These are phyloP conservation scores for Augochlorella aurata DNA, from an alignment of 2,888 invertebrate species.

Conservation along the genomic window DNA sequence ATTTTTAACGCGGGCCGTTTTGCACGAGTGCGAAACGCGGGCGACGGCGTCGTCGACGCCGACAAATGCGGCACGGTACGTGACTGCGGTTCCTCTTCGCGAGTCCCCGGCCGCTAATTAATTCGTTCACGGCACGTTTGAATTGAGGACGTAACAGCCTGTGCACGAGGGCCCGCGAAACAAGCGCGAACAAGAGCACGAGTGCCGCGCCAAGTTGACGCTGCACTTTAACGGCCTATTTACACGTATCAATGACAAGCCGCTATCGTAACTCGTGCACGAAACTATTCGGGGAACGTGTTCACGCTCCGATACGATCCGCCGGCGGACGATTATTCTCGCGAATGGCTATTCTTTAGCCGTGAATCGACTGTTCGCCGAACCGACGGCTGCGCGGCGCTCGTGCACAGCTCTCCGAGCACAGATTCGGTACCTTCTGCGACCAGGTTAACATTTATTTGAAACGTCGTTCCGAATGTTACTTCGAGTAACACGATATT, in stretches of 20 bases:
- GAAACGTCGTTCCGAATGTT: too few relatives aligned
- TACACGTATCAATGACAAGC: neutral
- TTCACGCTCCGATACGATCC: neutral
- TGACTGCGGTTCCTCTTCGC: neutral
- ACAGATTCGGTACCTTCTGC: too few relatives aligned
- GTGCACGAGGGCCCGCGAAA: conserved; percentile 33
- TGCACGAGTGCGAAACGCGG: conserved; percentile 36
- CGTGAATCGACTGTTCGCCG: neutral
- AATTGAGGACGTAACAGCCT: conserved; percentile 56
- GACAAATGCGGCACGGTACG: too few relatives aligned
- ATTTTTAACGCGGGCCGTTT: conserved; percentile 22
- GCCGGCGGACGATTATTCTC: neutral
- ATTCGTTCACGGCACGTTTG: conserved; percentile 58
- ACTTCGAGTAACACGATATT: too few relatives aligned
- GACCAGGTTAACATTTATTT: too few relatives aligned
- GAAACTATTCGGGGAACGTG: neutral
- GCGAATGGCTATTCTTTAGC: neutral
- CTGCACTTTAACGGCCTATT: neutral
- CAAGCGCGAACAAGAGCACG: conserved; percentile 34
- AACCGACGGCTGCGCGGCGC: neutral
- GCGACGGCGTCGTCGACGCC: neutral
- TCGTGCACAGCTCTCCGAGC: too few relatives aligned
- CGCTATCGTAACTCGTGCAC: neutral
- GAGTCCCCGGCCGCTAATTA: conserved; percentile 41
- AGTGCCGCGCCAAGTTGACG: conserved; percentile 15